phyloP scores from a whole-genome alignment of 2,888 invertebrate species.

The Bibio marci region DNA sequence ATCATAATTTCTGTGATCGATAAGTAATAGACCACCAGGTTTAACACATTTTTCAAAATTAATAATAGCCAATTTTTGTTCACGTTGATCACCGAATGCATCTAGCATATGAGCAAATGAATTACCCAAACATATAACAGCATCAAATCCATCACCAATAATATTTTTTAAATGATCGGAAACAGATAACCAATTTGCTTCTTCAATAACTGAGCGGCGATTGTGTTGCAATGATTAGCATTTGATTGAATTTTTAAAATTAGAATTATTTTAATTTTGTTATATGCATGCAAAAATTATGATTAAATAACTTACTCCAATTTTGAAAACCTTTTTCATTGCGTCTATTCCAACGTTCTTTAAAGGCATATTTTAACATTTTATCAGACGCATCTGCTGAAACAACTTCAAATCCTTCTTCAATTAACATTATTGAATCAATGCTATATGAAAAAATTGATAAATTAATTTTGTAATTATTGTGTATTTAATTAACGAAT shows the following conservation, averaged over 20 bases:
- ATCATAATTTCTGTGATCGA: constrained; percentile 83
- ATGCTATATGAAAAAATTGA: constrained; percentile 34
- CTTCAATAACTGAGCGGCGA: constrained; percentile 61
- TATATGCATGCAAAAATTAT: too few species aligned
- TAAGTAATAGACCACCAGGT: constrained; percentile 67
- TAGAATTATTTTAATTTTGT: neutral
- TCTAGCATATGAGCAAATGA: constrained; percentile 82
- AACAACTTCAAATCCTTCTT: constrained; percentile 72
- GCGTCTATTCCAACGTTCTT: constrained; percentile 68
- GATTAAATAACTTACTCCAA: constrained; percentile 55
- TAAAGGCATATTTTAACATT: constrained; percentile 79
- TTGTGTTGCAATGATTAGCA: too few species aligned
- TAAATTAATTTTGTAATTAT: too few species aligned
- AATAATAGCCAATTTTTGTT: constrained; percentile 57
- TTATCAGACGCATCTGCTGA: constrained; percentile 85
- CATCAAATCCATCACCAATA: constrained; percentile 56
- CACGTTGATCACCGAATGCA: constrained; percentile 56
- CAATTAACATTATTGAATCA: constrained; percentile 74
- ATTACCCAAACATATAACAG: constrained; percentile 78
- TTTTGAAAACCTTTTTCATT: constrained; percentile 62
- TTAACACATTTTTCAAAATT: constrained; percentile 73
- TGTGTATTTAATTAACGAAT: too few species aligned
- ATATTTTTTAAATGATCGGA: constrained; percentile 50
- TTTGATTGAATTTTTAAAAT: too few species aligned
- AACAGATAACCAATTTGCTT: constrained; percentile 77